Conservation (phyloP, 2,797 vertebrate genomes). For the Odontamblyopus rebecca region DNA sequence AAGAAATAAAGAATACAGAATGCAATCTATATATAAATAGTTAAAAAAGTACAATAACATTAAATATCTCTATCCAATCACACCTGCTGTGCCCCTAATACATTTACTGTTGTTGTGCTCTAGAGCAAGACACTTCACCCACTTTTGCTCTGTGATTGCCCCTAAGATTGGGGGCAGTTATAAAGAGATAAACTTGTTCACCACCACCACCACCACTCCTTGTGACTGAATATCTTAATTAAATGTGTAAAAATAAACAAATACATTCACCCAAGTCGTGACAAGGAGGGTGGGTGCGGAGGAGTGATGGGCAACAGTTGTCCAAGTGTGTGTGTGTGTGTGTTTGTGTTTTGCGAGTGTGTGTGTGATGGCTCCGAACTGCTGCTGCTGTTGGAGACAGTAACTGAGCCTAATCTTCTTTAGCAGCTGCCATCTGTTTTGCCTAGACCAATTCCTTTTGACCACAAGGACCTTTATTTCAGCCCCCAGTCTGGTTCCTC, state of each 20-base stretch:
- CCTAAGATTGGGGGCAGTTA: no score
- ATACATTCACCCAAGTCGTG: constrained; percentile 16
- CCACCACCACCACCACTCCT: no score
- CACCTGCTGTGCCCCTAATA: no score
- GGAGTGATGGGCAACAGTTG: constrained; percentile 39
- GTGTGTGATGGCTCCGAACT: constrained; percentile 48
- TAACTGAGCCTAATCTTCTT: constrained; percentile 71
- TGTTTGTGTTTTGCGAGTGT: constrained; percentile 21
- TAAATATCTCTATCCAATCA: no score
- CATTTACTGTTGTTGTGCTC: neutral
- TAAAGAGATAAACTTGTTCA: no score
- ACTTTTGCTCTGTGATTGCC: no score
- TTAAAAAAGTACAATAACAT: no score
- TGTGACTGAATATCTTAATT: neutral
- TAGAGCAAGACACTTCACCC: no score
- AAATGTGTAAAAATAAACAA: neutral
- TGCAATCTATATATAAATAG: no score
- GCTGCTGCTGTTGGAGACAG: constrained; percentile 41
- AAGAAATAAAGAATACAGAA: no score
- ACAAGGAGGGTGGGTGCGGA: neutral
- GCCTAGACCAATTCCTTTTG: constrained; percentile 49
- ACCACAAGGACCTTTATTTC: constrained; percentile 28
- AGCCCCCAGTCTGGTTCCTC: constrained; percentile 34
- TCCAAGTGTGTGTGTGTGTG: constrained; percentile 31
- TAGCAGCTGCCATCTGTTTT: constrained; percentile 71